A percentile compares a stretch with the other conserved stretches of the same genome.
These are phyloP conservation scores for Mizuhopecten yessoensis DNA, from an alignment of 1,140 invertebrate species.

Conservation along the genomic window DNA sequence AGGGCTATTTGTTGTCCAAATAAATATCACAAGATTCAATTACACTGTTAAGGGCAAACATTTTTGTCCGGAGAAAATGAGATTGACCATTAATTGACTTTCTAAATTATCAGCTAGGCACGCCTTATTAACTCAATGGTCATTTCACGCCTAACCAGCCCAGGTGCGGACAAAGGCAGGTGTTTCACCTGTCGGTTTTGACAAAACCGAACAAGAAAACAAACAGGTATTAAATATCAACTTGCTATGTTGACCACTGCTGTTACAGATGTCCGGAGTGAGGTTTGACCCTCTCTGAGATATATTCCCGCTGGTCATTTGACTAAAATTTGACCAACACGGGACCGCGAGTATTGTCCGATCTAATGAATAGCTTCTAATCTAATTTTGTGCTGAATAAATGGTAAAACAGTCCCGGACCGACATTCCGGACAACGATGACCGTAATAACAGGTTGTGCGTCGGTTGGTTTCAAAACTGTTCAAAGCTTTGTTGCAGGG, in stretches of 20 bases:
- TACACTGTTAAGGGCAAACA: constrained; percentile 22
- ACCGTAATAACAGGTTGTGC: constrained; percentile 1
- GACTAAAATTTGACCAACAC: not conserved
- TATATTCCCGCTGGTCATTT: constrained; percentile 4
- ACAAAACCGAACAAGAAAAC: constrained; percentile 27
- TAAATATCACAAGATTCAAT: constrained; percentile 28
- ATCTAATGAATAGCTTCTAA: not conserved
- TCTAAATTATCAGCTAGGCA: constrained; percentile 27
- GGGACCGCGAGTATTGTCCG: not conserved
- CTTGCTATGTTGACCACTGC: not conserved
- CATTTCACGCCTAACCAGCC: not conserved
- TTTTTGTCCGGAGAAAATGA: constrained; percentile 9
- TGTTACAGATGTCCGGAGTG: constrained; percentile 24
- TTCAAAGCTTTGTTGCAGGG: not conserved
- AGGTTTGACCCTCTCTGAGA: constrained; percentile 1
- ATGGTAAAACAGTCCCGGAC: not conserved
- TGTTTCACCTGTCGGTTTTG: constrained; percentile 11
- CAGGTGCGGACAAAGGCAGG: not conserved
- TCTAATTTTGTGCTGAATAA: constrained; percentile 32
- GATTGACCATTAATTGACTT: constrained; percentile 32
- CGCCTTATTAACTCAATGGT: constrained; percentile 32
- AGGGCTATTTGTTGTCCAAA: constrained; percentile 27
- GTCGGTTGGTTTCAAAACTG: not conserved
- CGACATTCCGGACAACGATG: constrained; percentile 1
- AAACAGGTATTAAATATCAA: constrained; percentile 35